phyloP scores from a whole-genome alignment of 1,140 invertebrate genomes.

The Anadara kagoshimensis region DNA sequence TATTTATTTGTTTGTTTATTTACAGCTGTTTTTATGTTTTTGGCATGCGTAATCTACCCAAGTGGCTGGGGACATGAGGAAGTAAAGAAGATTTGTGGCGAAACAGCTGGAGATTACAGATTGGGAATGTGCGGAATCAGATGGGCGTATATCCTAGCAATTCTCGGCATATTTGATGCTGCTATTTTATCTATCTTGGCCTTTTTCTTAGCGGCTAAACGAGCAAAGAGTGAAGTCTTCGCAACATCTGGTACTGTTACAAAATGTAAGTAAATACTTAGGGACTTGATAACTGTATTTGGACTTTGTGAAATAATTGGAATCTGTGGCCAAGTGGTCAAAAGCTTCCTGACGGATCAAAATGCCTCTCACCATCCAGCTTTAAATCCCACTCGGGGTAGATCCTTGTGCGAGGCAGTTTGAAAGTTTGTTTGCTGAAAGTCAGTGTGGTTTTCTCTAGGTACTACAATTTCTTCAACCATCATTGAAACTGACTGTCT shows the following conservation, averaged over 20 bases:
- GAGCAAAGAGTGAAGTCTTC: slow-evolving; percentile 64
- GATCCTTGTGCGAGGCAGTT: too few species aligned
- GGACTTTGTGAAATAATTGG: too few species aligned
- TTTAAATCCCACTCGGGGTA: too few species aligned
- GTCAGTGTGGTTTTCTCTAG: too few species aligned
- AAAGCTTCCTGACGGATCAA: too few species aligned
- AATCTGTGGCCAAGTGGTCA: too few species aligned
- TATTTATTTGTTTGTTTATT: slow-evolving; percentile 31
- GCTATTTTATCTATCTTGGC: slow-evolving; percentile 91
- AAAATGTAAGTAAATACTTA: slow-evolving; percentile 60
- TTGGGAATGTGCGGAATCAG: slow-evolving; percentile 90
- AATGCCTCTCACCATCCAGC: too few species aligned
- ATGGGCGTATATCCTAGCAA: slow-evolving; percentile 96
- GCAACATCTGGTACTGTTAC: slow-evolving; percentile 59
- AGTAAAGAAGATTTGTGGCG: slow-evolving; percentile 90
- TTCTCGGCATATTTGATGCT: slow-evolving; percentile 94
- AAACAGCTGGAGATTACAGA: slow-evolving; percentile 83
- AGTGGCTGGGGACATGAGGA: slow-evolving; percentile 90
- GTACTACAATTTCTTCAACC: too few species aligned
- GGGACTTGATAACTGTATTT: too few species aligned
- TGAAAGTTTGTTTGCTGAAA: too few species aligned
- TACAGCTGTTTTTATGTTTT: slow-evolving; percentile 78
- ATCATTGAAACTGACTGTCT: too few species aligned
- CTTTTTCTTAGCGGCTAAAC: slow-evolving; percentile 90
- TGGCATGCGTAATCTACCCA: slow-evolving; percentile 85